Evolutionary conservation across 1,140 invertebrate species (phyloP).

Genomic region (Drosophila sechellia): DNA sequence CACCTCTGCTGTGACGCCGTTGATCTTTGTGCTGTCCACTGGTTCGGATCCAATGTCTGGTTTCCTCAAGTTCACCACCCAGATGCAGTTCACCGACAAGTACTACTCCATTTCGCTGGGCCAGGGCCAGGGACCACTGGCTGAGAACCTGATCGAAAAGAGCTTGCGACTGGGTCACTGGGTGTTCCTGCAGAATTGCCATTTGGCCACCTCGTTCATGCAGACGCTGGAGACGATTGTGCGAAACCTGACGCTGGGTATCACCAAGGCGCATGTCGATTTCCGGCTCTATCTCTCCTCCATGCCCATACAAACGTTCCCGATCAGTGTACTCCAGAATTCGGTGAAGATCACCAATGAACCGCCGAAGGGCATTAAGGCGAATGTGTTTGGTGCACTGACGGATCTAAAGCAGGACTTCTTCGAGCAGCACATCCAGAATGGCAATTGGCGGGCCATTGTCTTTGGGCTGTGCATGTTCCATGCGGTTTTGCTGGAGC

Average conservation of each 20-base stretch:
- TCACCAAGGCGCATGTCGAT: constrained; percentile 87
- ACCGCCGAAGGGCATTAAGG: constrained; percentile 93
- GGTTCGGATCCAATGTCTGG: constrained; percentile 95
- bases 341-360: constrained; percentile 97
- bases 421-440: constrained; percentile 91
- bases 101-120: constrained; percentile 94
- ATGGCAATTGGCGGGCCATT: constrained; percentile 90
- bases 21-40: constrained; percentile 95
- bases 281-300: constrained; percentile 95
- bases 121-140: constrained; percentile 94
- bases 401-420: constrained; percentile 91
- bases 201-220: constrained; percentile 97
- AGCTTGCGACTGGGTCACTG: constrained; percentile 90
- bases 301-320: constrained; percentile 93
- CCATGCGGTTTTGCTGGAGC: constrained; percentile 94
- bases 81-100: constrained; percentile 90
- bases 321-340: constrained; percentile 95
- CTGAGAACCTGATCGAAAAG: constrained; percentile 91
- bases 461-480: constrained; percentile 92
- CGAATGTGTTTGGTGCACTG: constrained; percentile 92
- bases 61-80: constrained; percentile 91
- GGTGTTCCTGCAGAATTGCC: constrained; percentile 96
- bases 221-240: constrained; percentile 89
- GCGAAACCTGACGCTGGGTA: constrained; percentile 88
- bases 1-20: constrained; percentile 89